Evolutionary conservation across 1,140 invertebrate species (phyloP), one percentile per base, ranked within the genome.

Genomic region (Calephelis nemesis): DNA sequence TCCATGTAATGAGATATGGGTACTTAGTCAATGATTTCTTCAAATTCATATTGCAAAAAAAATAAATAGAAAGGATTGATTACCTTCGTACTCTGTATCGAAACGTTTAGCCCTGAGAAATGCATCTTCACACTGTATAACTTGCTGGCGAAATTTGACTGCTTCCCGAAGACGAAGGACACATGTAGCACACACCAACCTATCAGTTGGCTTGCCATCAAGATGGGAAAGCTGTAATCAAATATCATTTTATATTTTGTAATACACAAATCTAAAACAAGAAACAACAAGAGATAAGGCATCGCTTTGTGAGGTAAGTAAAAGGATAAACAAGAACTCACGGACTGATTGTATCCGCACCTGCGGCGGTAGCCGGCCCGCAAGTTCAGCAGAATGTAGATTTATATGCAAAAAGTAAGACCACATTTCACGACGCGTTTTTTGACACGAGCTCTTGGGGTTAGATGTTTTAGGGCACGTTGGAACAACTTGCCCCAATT

Each of bases 141-240:
- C 85, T 62, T 90, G 88, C 12, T 77, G 73, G 15, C 79, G 69
- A 71, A 90, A 90, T 13, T 62, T 68, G 1, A 74, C 64, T 0
- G 88, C 84, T 1, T 90, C 88, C 7, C 88, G 75, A 0, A 90
- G 70, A 3, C 83, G 69, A 6, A 72, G 68, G 0, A 90, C 88
- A 63, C 88, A 90, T 0, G 77, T 81, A 0, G 87, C 87, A 71
- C 87, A 89, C 4, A 89, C 71, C 7, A 89, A 67, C 1, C 84
- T 71, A 40, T 88, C 85, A 0, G 75, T 70, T 2, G 68, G 69
- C 13, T 77, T 74, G 0, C 81, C 78, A 8, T 89, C 87, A 19
- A 89, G 49, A 54, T 89, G 78, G 0, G 85, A 87, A 6, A 89
- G 30, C 87, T 89, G 69, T 4, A 77, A 77, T 5, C 42, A 54